Percentiles rank a stretch among this genome's conserved stretches.
These are phyloP conservation scores for Lepilemur septentrionalis DNA, from an alignment of 2,797 vertebrate species.

Conservation along the genomic window DNA sequence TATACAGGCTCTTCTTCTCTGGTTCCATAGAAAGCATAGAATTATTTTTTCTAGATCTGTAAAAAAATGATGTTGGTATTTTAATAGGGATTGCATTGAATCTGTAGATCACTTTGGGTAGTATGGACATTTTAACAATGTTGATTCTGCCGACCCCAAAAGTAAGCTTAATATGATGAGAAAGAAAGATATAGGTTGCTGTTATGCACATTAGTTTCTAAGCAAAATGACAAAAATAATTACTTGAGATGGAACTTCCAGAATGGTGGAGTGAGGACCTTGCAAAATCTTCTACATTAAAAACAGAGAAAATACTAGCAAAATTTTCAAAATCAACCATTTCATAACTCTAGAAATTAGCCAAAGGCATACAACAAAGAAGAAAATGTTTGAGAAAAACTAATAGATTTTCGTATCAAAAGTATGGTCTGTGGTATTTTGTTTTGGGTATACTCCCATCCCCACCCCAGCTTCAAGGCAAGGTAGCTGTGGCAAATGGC, in stretches of 20 bases:
- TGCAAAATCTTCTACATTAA: neutral
- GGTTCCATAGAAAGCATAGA: no score
- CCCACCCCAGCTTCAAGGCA: neutral
- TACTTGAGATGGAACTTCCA: neutral
- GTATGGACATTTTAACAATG: no score
- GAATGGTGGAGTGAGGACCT: neutral
- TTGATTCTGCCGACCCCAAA: neutral
- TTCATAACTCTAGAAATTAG: neutral
- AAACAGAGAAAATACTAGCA: neutral
- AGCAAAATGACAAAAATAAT: constrained; percentile 5
- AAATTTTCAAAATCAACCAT: neutral
- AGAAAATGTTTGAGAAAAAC: neutral
- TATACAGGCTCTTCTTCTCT: no score
- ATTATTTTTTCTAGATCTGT: no score
- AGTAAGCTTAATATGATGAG: neutral
- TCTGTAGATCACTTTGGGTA: no score
- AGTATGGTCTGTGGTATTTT: neutral
- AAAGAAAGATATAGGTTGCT: neutral
- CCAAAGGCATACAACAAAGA: neutral
- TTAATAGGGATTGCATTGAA: no score
- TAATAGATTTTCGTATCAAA: neutral
- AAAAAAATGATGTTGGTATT: no score
- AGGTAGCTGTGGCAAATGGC: neutral
- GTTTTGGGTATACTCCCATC: neutral
- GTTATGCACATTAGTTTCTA: neutral